phyloP scores from a whole-genome alignment of 1,140 invertebrate genomes.

The Polypedilum pembai region DNA sequence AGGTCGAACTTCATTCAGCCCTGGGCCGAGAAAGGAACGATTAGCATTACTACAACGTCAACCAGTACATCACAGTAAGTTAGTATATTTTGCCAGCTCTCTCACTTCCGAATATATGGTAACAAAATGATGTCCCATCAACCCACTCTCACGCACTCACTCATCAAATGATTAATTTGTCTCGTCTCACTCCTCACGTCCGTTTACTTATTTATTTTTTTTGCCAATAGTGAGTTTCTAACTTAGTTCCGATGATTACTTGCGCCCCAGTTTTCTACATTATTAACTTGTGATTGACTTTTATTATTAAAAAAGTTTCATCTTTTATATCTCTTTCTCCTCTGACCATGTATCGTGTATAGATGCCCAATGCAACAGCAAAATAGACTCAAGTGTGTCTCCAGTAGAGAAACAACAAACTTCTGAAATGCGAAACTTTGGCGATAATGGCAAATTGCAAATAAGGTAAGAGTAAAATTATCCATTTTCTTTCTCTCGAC shows the following conservation, averaged over 20 bases:
- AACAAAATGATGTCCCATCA: not conserved
- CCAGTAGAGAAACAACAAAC: constrained; percentile 20
- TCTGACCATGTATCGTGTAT: not conserved
- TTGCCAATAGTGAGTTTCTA: too few relatives aligned
- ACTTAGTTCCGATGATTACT: too few relatives aligned
- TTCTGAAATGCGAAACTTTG: constrained; percentile 16
- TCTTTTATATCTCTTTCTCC: not conserved
- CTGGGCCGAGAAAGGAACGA: constrained; percentile 42
- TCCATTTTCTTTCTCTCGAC: too few relatives aligned
- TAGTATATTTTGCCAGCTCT: constrained; percentile 20
- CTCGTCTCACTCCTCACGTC: too few relatives aligned
- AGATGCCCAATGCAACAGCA: constrained; percentile 21
- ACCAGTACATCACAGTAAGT: constrained; percentile 23
- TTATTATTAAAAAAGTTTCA: constrained; percentile 15
- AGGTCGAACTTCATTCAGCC: constrained; percentile 39
- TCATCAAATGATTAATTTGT: too few relatives aligned
- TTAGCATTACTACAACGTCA: constrained; percentile 40
- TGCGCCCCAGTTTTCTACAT: too few relatives aligned
- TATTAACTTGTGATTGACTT: not conserved
- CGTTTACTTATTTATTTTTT: too few relatives aligned
- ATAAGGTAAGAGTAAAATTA: not conserved
- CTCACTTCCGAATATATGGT: not conserved
- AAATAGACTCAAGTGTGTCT: constrained; percentile 22
- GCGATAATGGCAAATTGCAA: constrained; percentile 24
- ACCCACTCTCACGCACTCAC: too few relatives aligned